phyloP scores from a whole-genome alignment of 2,113 vertebrate species.

The Ailuropoda melanoleuca region DNA sequence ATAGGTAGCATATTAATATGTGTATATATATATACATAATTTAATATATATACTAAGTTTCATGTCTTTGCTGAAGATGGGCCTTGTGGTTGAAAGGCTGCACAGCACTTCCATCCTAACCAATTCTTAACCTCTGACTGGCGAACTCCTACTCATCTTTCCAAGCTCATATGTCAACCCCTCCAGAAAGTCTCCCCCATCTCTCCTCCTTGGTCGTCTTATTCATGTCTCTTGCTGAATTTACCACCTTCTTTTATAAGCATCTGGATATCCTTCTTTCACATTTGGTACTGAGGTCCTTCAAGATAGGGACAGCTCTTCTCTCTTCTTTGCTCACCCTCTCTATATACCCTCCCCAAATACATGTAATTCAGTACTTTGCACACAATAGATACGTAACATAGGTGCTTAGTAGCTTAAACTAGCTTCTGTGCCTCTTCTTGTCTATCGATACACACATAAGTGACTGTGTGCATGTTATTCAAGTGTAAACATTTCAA shows the following conservation, averaged over 20 bases:
- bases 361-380: neutral
- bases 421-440: neutral
- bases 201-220: neutral
- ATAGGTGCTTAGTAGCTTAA: neutral
- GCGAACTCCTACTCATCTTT: neutral
- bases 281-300: neutral
- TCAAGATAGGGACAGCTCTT: neutral
- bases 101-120: neutral
- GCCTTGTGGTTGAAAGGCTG: neutral
- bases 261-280: neutral
- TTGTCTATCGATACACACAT: neutral
- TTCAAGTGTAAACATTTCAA: neutral
- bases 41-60: neutral
- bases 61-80: neutral
- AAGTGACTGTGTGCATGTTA: neutral
- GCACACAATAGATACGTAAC: neutral
- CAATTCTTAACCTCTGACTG: neutral
- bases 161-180: neutral
- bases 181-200: neutral
- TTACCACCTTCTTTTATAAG: neutral
- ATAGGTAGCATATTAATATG: neutral
- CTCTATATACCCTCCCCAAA: neutral
- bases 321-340: neutral
- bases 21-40: neutral
- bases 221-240: neutral